These are phyloP conservation scores for Labroides dimidiatus DNA, from an alignment of 2,797 vertebrate genomes.

Conservation along the genomic window DNA sequence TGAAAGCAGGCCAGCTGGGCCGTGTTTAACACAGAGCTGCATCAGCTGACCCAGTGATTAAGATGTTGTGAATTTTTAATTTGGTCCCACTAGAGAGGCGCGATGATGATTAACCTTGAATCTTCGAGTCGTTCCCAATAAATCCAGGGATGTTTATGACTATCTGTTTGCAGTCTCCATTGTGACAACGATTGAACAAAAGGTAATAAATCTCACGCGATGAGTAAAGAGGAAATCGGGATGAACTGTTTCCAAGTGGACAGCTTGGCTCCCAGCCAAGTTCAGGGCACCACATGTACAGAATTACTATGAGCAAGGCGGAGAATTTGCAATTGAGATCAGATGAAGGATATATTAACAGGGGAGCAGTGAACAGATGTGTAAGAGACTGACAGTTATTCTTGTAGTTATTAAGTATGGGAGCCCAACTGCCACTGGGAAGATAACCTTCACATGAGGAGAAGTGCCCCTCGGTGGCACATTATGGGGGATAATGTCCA, in stretches of 20 bases:
- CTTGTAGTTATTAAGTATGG: slow-evolving; percentile 83
- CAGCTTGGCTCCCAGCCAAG: slow-evolving; percentile 66
- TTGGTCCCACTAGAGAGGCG: slow-evolving; percentile 61
- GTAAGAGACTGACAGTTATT: slow-evolving; percentile 78
- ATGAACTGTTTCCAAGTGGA: slow-evolving; percentile 63
- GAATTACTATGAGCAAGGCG: slow-evolving; percentile 68
- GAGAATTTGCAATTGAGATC: slow-evolving; percentile 79
- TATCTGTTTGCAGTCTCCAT: slow-evolving; percentile 64
- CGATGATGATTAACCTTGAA: slow-evolving; percentile 76
- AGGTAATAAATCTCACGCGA: slow-evolving; percentile 58
- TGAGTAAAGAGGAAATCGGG: slow-evolving; percentile 66
- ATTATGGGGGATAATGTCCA: slow-evolving; percentile 74
- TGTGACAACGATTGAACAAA: slow-evolving; percentile 50
- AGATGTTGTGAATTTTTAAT: slow-evolving; percentile 71
- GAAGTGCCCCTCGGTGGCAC: slow-evolving; percentile 75
- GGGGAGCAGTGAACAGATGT: slow-evolving; percentile 83
- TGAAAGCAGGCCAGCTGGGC: slow-evolving; percentile 52
- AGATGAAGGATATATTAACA: slow-evolving; percentile 80
- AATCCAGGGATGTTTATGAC: slow-evolving; percentile 63
- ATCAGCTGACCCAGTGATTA: slow-evolving; percentile 68
- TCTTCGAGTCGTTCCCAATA: slow-evolving; percentile 49
- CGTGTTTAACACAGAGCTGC: slow-evolving; percentile 46
- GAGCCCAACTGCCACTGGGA: slow-evolving; percentile 78
- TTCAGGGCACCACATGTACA: slow-evolving; percentile 48
- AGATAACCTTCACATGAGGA: slow-evolving; percentile 82